phyloP scores from a whole-genome alignment of 2,113 vertebrate genomes.

The Amblyornis subalaris region DNA sequence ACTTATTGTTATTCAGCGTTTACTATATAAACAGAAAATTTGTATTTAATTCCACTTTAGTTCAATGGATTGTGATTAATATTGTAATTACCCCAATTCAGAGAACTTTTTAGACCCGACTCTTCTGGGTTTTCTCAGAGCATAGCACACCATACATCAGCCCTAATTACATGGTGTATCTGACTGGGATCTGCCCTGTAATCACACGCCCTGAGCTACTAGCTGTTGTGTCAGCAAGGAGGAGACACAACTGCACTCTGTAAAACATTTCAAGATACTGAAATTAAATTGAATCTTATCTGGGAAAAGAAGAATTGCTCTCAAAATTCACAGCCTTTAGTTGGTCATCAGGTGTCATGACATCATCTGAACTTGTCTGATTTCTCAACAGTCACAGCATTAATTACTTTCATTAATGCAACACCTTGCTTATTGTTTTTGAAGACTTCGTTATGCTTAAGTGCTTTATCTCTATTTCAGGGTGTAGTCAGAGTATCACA shows the following conservation, averaged over 20 bases:
- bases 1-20: conserved; percentile 7
- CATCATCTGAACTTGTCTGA: conserved; percentile 34
- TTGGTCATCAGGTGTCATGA: not conserved
- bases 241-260: not conserved
- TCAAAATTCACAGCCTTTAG: not conserved
- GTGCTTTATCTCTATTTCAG: not conserved
- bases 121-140: conserved; percentile 11
- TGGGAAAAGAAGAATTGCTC: not conserved
- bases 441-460: not conserved
- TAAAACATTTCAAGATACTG: conserved; percentile 36
- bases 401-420: conserved; percentile 45
- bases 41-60: conserved; percentile 47
- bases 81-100: conserved; percentile 42
- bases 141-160: not conserved
- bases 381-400: conserved; percentile 5
- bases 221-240: not conserved
- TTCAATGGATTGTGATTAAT: conserved; percentile 54
- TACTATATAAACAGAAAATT: conserved; percentile 38
- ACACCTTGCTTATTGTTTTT: conserved; percentile 33
- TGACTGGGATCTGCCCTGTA: not conserved
- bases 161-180: not conserved
- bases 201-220: not conserved
- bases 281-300: conserved; percentile 32
- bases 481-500: not conserved
- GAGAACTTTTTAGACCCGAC: conserved; percentile 31